Evolutionary conservation across 2,888 invertebrate genomes (phyloP).

Genomic region (Machimus atricapillus): DNA sequence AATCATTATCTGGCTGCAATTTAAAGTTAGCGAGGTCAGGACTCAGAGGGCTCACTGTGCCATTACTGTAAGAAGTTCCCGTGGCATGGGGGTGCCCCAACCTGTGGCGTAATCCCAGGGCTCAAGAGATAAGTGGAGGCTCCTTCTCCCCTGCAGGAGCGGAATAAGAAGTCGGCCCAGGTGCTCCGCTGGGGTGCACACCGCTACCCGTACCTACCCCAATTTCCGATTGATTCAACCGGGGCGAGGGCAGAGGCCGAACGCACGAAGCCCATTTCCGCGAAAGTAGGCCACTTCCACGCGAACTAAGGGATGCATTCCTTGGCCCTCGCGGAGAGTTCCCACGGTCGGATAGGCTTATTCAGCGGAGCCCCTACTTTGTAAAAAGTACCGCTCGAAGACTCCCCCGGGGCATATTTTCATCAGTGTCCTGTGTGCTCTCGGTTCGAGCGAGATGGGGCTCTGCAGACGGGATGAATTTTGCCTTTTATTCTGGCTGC

Average conservation of each 20-base stretch:
- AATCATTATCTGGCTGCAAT: constrained; percentile 14
- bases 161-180: not conserved
- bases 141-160: not conserved
- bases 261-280: constrained; percentile 1
- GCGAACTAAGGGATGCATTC: not conserved
- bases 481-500: not conserved
- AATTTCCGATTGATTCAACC: constrained; percentile 19
- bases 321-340: not conserved
- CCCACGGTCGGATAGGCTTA: not conserved
- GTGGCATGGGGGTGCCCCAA: not conserved
- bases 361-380: not conserved
- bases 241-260: not conserved
- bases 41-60: not conserved
- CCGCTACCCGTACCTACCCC: constrained; percentile 7
- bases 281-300: constrained; percentile 11
- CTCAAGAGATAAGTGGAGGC: not conserved
- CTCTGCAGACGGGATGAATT: not conserved
- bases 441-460: not conserved
- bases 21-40: constrained; percentile 20
- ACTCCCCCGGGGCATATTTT: not conserved
- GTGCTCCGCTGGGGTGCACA: not conserved
- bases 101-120: not conserved
- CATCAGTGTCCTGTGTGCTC: not conserved
- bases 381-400: not conserved
- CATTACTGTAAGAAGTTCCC: not conserved